phyloP scores from a whole-genome alignment of 23 tunicate species.

The Botrylloides violaceus region DNA sequence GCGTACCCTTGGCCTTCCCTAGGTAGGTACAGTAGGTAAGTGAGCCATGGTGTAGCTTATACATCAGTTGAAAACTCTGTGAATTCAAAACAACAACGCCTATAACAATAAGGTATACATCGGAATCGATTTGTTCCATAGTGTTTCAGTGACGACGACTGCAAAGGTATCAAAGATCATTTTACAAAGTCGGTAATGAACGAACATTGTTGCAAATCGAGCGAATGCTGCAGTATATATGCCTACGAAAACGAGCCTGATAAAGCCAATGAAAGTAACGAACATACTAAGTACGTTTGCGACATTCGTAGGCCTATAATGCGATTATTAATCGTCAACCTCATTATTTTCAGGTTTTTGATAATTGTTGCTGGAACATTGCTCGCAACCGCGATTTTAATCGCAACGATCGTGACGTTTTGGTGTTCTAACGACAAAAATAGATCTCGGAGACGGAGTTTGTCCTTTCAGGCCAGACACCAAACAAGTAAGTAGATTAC shows the following conservation, averaged over 20 bases:
- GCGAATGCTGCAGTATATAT: not conserved
- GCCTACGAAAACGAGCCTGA: not conserved
- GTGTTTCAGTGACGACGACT: not conserved
- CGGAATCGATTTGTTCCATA: no score
- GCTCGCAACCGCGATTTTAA: not conserved
- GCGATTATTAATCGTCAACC: no score
- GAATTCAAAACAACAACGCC: no score
- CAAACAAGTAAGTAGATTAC: not conserved
- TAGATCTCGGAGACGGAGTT: not conserved
- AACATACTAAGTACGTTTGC: not conserved
- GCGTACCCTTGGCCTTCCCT: no score
- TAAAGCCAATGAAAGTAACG: not conserved
- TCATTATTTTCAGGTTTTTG: not conserved
- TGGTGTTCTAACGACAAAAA: not conserved
- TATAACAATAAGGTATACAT: no score
- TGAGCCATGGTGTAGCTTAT: no score
- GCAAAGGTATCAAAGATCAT: not conserved
- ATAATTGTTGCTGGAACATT: not conserved
- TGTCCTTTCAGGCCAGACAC: not conserved
- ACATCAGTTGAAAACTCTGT: no score
- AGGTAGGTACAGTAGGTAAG: no score
- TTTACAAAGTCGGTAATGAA: not conserved
- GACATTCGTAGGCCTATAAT: no score
- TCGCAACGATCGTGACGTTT: slow-evolving; percentile 1
- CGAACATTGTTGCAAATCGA: not conserved